Base-by-base conservation (phyloP, 2,888 invertebrate genomes). In the Noctua pronuba region DNA sequence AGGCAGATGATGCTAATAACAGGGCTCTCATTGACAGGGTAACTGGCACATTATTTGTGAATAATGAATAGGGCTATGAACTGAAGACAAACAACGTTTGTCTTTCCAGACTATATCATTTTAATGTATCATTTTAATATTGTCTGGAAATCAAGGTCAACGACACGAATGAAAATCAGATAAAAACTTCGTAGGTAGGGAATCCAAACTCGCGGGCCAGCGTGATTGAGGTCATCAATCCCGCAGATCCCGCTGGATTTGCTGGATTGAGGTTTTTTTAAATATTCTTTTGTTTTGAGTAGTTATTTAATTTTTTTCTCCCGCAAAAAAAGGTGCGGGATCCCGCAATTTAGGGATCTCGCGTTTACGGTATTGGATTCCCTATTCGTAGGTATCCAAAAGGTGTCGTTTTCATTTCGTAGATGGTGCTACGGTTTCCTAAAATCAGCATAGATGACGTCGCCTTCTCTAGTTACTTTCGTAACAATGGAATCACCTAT, bases 41-140 rank as follows among this genome's bases (percentile, higher is more conserved):
- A 78, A 65, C 21, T 41, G 21, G 3, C 67, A 62, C 4, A 28
- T 49, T 68, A 44, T 31, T n/a, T 73, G 16, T 55, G 41, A 62
- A 62, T 68, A 65, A 70, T 78, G 46, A 31, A 55, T 38, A 38
- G 21, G 38, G 55, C 31, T 70, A 1, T 65, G 65, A 58, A 41
- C 55, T 71, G 71, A 79, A 65, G 52, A 11, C 31, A 6, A 41
- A 71, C 11, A 46, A 79, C 13, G 10, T 21, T 55, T 31, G 5
- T 11, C 18, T n/a, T 28, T n/a, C n/a, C n/a, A n/a, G n/a, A n/a
- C n/a, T n/a, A n/a, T n/a, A n/a, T n/a, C n/a, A n/a, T n/a, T n/a
- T n/a, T n/a, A 7, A 35, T 46, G n/a, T 44, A 4, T 46, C 64
- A 38, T 44, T 28, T 64, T 24, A 28, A 38, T 38, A 38, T 38